phyloP scores from a whole-genome alignment of 2,113 vertebrate genomes.

The Thryonomys swinderianus region DNA sequence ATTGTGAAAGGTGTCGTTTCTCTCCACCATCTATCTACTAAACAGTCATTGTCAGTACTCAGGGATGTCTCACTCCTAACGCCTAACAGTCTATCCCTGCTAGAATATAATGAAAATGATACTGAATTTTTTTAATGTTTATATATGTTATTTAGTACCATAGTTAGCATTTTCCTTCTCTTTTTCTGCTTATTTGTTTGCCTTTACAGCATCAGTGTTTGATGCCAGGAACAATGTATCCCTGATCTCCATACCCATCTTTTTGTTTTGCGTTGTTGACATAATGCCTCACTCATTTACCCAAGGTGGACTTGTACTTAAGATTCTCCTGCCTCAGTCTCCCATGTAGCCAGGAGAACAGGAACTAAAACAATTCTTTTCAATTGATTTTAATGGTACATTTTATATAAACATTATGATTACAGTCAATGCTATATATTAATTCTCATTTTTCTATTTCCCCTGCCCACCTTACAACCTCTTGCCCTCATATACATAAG shows the following conservation, averaged over 20 bases:
- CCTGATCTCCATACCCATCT: background rate
- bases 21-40: background rate
- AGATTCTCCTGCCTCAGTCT: background rate
- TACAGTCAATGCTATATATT: no score
- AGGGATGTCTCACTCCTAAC: background rate
- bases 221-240: no score
- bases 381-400: no score
- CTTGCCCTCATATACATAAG: no score
- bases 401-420: no score
- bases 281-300: background rate
- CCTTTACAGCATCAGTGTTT: background rate
- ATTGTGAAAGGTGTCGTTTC: background rate
- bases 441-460: no score
- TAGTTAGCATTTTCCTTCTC: background rate
- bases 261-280: accelerated
- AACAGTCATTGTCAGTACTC: background rate
- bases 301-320: background rate
- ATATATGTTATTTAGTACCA: background rate
- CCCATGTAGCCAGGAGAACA: background rate
- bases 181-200: background rate
- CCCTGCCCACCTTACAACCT: no score
- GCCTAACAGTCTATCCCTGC: background rate
- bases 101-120: background rate
- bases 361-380: background rate
- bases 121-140: background rate